Conservation (phyloP, 2,797 vertebrate species). For the Perodicticus potto region DNA sequence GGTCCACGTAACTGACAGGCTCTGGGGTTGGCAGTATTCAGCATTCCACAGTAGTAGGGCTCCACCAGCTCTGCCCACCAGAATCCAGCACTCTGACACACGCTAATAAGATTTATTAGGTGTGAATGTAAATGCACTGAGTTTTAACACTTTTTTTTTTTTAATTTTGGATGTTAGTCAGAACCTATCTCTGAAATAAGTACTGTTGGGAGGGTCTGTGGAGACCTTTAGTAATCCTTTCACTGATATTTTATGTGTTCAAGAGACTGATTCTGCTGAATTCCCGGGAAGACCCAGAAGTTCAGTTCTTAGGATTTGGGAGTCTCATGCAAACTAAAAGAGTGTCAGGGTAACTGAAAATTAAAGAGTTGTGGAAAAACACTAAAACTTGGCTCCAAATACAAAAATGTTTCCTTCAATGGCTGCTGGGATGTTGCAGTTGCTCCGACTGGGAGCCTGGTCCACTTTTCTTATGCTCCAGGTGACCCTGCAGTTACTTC, state of each 20-base stretch:
- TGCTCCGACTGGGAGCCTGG: not conserved
- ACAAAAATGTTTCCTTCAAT: not conserved
- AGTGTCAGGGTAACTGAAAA: not conserved
- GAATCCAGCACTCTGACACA: slow-evolving; percentile 13
- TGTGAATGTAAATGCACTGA: slow-evolving; percentile 60
- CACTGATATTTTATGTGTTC: not conserved
- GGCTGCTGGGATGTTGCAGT: not conserved
- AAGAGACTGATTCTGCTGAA: not conserved
- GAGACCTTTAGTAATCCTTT: not conserved
- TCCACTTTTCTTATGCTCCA: not conserved
- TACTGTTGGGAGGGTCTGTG: not conserved
- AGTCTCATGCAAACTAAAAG: not conserved
- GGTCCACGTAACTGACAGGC: not conserved
- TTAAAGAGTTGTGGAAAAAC: not conserved
- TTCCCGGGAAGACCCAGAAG: slow-evolving; percentile 19
- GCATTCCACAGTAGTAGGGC: not conserved
- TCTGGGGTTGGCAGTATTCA: not conserved
- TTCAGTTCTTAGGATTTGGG: not conserved
- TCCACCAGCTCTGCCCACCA: not conserved
- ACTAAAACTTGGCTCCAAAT: not conserved
- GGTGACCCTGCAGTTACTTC: not conserved
- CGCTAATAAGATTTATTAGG: slow-evolving; percentile 75
- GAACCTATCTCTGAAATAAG: not conserved
- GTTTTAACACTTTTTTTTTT: slow-evolving; percentile 25
- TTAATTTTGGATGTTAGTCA: slow-evolving; percentile 18